Percentiles rank a stretch among this genome's conserved stretches.
phyloP scores from a whole-genome alignment of 23 tunicate species.

The Styela clava region DNA sequence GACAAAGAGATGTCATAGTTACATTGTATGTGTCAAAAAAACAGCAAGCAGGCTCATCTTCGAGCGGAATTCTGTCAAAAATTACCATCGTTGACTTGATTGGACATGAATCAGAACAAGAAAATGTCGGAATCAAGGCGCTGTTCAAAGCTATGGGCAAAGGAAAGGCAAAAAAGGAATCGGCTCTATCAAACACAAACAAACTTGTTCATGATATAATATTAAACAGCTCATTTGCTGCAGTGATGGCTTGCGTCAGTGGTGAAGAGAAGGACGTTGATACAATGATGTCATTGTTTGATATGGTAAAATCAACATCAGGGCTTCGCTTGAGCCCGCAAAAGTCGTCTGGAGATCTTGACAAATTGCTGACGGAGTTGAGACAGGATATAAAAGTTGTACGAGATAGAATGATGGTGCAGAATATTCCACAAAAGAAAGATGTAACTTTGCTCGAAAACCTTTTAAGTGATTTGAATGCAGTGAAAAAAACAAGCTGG shows the following conservation, averaged over 20 bases:
- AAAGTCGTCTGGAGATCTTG: conserved; percentile 17
- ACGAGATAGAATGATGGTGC: conserved; percentile 53
- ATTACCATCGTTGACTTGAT: conserved; percentile 9
- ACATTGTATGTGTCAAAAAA: conserved; percentile 10
- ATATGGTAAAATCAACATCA: conserved; percentile 25
- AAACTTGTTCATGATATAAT: neutral
- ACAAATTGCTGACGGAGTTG: conserved; percentile 34
- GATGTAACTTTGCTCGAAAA: conserved; percentile 63
- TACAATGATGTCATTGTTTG: conserved; percentile 1
- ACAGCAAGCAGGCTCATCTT: conserved; percentile 8
- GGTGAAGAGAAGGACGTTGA: conserved; percentile 1
- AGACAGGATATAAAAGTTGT: conserved; percentile 53
- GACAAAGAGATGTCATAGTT: conserved; percentile 2
- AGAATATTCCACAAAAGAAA: conserved; percentile 46
- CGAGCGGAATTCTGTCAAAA: conserved; percentile 10
- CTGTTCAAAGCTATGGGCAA: conserved; percentile 20
- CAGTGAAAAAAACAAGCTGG: conserved; percentile 60
- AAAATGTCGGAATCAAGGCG: conserved; percentile 12
- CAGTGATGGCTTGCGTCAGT: neutral
- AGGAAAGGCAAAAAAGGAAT: conserved; percentile 1
- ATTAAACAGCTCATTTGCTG: neutral
- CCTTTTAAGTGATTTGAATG: conserved; percentile 59
- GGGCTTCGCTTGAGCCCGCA: conserved; percentile 40
- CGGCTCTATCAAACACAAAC: neutral
- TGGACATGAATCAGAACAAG: conserved; percentile 14